Conservation (phyloP, 2,113 vertebrate genomes). For the Phylloscopus trochilus region DNA sequence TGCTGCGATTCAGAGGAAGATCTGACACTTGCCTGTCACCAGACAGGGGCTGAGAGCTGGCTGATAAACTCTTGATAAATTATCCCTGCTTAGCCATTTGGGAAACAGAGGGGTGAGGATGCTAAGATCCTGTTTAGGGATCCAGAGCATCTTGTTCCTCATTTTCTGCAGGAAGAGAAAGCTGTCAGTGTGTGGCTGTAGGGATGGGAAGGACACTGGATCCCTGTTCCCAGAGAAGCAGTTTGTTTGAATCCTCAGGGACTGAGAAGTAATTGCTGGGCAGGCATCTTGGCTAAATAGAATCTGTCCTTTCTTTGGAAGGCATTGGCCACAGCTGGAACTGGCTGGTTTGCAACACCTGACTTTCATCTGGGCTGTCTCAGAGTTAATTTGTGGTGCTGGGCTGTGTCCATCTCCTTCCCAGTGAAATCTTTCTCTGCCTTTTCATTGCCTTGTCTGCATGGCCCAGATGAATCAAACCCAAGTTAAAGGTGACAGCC, state of each 20-base stretch:
- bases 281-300: not conserved
- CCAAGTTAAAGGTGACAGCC: not conserved
- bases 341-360: not conserved
- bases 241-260: not conserved
- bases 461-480: not conserved
- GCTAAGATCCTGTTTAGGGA: not conserved
- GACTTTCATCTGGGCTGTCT: not conserved
- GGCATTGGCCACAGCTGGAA: not conserved
- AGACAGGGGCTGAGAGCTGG: not conserved
- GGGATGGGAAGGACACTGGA: not conserved
- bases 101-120: not conserved
- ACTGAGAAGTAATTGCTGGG: not conserved
- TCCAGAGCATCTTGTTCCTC: not conserved
- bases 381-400: not conserved
- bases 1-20: rapidly evolving
- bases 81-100: not conserved
- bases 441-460: not conserved
- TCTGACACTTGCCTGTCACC: not conserved
- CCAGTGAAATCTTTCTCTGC: not conserved
- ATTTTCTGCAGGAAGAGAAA: not conserved
- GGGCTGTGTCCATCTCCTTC: not conserved
- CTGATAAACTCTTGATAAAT: not conserved
- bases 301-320: not conserved
- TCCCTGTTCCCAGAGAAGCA: not conserved
- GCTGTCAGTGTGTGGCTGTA: not conserved